A percentile compares a stretch with the other conserved stretches of the same genome.
Evolutionary conservation across 37 sponge, comb jelly and placozoan genomes (phyloP).

Genomic region (Oopsacas minuta): DNA sequence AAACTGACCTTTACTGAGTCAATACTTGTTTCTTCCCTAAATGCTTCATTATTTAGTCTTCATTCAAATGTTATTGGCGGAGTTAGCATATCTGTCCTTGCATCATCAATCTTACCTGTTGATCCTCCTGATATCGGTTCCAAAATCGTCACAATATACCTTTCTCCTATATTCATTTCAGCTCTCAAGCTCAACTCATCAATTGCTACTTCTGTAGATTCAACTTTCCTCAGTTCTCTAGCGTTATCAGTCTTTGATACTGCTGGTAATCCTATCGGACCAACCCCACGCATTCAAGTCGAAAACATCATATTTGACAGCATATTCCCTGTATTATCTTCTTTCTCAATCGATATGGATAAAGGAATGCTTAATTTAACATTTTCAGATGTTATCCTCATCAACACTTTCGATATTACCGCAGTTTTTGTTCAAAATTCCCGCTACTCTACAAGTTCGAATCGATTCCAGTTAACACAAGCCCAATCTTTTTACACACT

Average conservation of each 20-base stretch:
- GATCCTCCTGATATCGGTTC: constrained; percentile 24
- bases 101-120: constrained; percentile 26
- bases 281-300: constrained; percentile 25
- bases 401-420: constrained; percentile 47
- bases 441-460: not conserved
- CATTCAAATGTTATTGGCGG: constrained; percentile 29
- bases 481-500: constrained; percentile 13
- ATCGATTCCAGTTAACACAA: not conserved
- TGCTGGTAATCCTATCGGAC: constrained; percentile 29
- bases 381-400: constrained; percentile 72
- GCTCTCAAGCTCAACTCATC: constrained; percentile 43
- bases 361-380: constrained; percentile 48
- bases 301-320: constrained; percentile 32
- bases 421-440: constrained; percentile 64
- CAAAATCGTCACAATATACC: constrained; percentile 25
- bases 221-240: constrained; percentile 35
- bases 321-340: constrained; percentile 41
- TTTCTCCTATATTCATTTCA: constrained; percentile 29
- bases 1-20: constrained; percentile 59
- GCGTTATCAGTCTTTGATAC: constrained; percentile 29
- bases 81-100: constrained; percentile 11
- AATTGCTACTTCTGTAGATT: constrained; percentile 27
- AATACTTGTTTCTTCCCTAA: constrained; percentile 31
- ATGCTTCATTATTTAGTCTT: constrained; percentile 10
- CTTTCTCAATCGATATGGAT: constrained; percentile 56